phyloP scores from a whole-genome alignment of 2,888 invertebrate genomes.

The Philereme vetulata region DNA sequence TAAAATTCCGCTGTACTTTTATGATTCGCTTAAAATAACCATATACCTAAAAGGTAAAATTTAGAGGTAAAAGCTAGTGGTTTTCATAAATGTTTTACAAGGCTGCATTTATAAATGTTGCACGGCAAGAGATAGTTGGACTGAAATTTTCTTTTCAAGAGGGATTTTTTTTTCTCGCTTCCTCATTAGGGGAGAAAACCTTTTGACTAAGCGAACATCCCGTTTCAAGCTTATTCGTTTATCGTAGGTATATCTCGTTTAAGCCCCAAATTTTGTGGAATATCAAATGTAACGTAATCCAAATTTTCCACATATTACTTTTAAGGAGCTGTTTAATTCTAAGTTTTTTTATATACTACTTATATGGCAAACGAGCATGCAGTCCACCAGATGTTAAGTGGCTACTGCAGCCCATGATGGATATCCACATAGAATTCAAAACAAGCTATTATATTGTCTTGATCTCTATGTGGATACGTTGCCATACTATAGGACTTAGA shows the following conservation, averaged over 20 bases:
- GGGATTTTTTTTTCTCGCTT: conserved; percentile 62
- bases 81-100: conserved; percentile 28
- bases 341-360: too few relatives aligned
- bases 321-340: neutral
- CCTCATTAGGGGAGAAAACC: conserved; percentile 64
- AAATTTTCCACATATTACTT: neutral
- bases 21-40: conserved; percentile 11
- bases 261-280: conserved; percentile 18
- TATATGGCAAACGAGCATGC: too few relatives aligned
- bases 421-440: too few relatives aligned
- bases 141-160: conserved; percentile 64
- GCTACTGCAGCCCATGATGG: too few relatives aligned
- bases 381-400: too few relatives aligned
- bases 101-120: conserved; percentile 56
- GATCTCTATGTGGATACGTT: too few relatives aligned
- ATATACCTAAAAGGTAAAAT: neutral
- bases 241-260: conserved; percentile 38
- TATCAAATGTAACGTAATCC: neutral
- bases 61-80: conserved; percentile 23
- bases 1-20: conserved; percentile 8
- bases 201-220: conserved; percentile 63
- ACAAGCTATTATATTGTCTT: too few relatives aligned
- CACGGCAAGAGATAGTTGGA: conserved; percentile 56
- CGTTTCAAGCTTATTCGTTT: conserved; percentile 50
- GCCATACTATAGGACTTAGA: too few relatives aligned